A percentile compares a stretch with the other conserved stretches of the same genome.
Conservation (phyloP, 2,888 invertebrate species). For the Ephialtes manifestator region DNA sequence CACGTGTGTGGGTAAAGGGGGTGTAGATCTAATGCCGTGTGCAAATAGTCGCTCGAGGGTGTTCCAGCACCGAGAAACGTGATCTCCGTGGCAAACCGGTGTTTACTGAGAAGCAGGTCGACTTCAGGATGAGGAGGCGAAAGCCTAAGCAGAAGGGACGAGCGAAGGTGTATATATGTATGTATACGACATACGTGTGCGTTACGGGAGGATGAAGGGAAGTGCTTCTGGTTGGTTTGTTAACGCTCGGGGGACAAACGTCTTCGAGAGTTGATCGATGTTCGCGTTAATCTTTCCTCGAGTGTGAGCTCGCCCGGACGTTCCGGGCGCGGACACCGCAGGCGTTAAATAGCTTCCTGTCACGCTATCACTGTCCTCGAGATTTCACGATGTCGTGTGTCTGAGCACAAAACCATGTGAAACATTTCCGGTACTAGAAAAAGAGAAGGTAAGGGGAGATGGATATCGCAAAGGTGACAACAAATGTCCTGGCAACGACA, state of each 20-base stretch:
- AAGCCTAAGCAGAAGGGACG: conserved; percentile 58
- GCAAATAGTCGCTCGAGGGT: conserved; percentile 79
- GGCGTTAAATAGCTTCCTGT: conserved; percentile 59
- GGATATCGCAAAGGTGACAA: conserved; percentile 50
- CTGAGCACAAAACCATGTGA: conserved; percentile 54
- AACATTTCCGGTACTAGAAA: conserved; percentile 51
- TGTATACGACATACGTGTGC: not conserved
- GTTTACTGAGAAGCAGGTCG: conserved; percentile 79
- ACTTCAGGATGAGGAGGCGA: conserved; percentile 52
- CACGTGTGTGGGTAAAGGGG: conserved; percentile 75
- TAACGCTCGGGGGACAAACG: conserved; percentile 69
- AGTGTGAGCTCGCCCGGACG: conserved; percentile 61
- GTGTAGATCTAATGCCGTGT: conserved; percentile 74
- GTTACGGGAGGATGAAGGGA: conserved; percentile 33
- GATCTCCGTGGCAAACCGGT: conserved; percentile 84
- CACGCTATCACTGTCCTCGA: conserved; percentile 58
- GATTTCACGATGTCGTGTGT: conserved; percentile 38
- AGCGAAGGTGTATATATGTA: conserved; percentile 34
- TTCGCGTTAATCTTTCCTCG: conserved; percentile 79
- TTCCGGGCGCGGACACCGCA: conserved; percentile 58
- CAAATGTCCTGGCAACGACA: conserved; percentile 18
- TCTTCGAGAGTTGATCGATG: conserved; percentile 80
- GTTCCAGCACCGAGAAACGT: conserved; percentile 78
- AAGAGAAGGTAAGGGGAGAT: conserved; percentile 40
- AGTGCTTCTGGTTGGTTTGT: conserved; percentile 55